These are phyloP conservation scores for Pogonophryne albipinna DNA, from an alignment of 2,797 vertebrate genomes.

Conservation along the genomic window DNA sequence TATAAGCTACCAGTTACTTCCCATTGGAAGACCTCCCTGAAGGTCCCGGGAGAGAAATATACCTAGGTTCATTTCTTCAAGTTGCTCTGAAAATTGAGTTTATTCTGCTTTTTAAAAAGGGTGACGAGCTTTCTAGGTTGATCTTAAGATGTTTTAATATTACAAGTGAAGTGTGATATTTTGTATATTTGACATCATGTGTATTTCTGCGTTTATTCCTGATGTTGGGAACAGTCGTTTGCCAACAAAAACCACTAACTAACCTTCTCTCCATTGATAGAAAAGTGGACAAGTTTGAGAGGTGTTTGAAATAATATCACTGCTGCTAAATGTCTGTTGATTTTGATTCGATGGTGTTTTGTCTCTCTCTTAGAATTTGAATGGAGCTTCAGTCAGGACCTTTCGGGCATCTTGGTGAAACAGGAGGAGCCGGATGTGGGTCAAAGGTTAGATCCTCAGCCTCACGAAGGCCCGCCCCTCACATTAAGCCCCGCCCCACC, in stretches of 20 bases:
- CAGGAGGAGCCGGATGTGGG: slow-evolving; percentile 92
- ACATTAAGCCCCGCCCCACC: slow-evolving; percentile 75
- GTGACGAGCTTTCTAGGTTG: background rate
- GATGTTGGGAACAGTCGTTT: background rate
- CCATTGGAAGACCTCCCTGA: slow-evolving; percentile 61
- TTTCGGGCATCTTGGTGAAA: slow-evolving; percentile 96
- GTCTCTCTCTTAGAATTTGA: slow-evolving; percentile 85
- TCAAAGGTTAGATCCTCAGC: slow-evolving; percentile 84
- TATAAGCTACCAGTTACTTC: slow-evolving; percentile 61
- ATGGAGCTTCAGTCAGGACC: slow-evolving; percentile 95
- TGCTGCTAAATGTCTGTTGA: background rate
- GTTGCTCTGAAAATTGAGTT: background rate
- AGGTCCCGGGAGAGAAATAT: slow-evolving; percentile 18
- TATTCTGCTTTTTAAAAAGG: background rate
- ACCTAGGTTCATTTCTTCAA: background rate
- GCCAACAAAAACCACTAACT: background rate
- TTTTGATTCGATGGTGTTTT: background rate
- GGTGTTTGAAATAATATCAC: too few relatives aligned
- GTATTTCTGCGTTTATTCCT: background rate
- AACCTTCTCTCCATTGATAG: background rate
- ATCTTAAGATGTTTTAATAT: background rate
- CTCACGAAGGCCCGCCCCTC: slow-evolving; percentile 83
- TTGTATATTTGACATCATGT: background rate
- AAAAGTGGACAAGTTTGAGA: background rate
- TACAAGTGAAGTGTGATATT: background rate